Evolutionary conservation across 2,113 vertebrate species (phyloP), one percentile per base, ranked within the genome.

Genomic region (Triplophysa dalaica): DNA sequence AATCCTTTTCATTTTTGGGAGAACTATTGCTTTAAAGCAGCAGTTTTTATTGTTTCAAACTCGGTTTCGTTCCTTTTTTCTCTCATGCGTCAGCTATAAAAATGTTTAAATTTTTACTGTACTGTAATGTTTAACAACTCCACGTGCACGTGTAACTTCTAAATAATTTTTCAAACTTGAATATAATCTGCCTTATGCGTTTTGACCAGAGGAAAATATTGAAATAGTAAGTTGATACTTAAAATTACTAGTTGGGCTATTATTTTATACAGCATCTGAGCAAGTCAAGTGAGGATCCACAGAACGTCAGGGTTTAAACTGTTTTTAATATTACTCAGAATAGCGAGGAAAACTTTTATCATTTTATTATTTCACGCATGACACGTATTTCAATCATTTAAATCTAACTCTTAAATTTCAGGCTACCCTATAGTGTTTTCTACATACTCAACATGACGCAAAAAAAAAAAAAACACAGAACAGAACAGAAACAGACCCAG

Each of bases 401-500:
- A 52, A 4, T 19, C 50, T 52, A 6, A 52, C 50, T 19, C 13
- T 16, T 52, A 38, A 6, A 38, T 52, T 16, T 52, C 1, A 52
- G 16, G 14, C 50, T 52, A 4, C 14, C 2, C 4, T 52, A 6
- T 52, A 16, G 5, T 52, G 60, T 14, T 41, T 17, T 24, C 12
- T 58, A n/a, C 17, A 76, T 65, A 10, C 24, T 38, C 45, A 65
- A 58, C 52, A 56, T 50, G 14, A 50, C 17, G 7, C 7, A 56
- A 56, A 56, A 54, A 24, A 29, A 24, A 29, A 63, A 38, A 22
- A 3, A 33, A 64, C 33, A 11, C 43, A 13, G 63, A 14, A 43
- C 43, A 13, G 63, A 14, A 43, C 10, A 60, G 33, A 13, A 66
- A 78, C 43, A 72, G 56, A 69, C 38, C 88, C 86, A 87, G 56